Percentiles rank a stretch among this genome's conserved stretches.
phyloP scores from a whole-genome alignment of 2,113 vertebrate genomes.

The Boulengeromyrus knoepffleri region DNA sequence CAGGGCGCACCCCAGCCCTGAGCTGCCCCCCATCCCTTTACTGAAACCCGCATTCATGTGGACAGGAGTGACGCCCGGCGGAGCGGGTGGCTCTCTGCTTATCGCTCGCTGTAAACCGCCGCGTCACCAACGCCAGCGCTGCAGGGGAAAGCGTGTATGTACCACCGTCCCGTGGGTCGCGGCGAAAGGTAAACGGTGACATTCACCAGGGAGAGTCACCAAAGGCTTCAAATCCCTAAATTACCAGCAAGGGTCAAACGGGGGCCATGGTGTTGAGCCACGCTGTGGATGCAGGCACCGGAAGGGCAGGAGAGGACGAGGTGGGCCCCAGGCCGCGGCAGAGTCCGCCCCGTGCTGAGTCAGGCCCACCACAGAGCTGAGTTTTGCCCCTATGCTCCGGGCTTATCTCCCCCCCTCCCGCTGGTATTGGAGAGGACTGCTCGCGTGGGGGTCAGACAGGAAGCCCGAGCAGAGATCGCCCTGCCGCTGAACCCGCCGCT shows the following conservation, averaged over 20 bases:
- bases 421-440: not conserved
- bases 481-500: not conserved
- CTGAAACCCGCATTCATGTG: not conserved
- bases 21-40: not conserved
- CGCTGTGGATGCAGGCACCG: not conserved
- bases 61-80: not conserved
- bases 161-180: not conserved
- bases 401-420: not conserved
- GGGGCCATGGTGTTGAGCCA: not conserved
- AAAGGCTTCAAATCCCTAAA: not conserved
- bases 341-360: not conserved
- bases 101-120: not conserved
- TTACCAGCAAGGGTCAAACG: not conserved
- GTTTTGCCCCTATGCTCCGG: not conserved
- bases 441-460: not conserved
- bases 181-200: not conserved
- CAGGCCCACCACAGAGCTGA: not conserved
- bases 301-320: not conserved
- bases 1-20: not conserved
- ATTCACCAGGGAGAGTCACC: not conserved
- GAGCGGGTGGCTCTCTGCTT: no score
- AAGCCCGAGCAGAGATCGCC: not conserved
- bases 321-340: not conserved
- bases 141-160: not conserved
- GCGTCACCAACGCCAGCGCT: not conserved